A percentile compares a stretch with the other conserved stretches of the same genome.
These are phyloP conservation scores for Pseudorhiza aurosa DNA, from an alignment of 30 jellyfish, hydroid and myxozoan genomes.

Conservation along the genomic window DNA sequence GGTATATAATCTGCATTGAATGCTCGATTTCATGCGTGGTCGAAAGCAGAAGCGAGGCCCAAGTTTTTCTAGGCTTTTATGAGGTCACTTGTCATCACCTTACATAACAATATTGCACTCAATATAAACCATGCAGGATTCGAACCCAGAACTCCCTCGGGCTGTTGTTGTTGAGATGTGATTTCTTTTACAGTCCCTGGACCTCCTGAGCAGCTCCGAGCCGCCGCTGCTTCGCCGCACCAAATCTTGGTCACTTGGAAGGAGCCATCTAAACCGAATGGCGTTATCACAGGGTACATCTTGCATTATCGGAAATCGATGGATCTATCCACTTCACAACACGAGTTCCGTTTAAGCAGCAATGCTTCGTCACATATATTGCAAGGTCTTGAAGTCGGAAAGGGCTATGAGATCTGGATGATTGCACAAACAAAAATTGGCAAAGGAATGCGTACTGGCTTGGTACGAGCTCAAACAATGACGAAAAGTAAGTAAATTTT, in stretches of 20 bases:
- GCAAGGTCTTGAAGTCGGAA: constrained; percentile 80
- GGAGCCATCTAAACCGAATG: constrained; percentile 83
- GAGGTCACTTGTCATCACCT: too few relatives aligned
- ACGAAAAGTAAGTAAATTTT: constrained; percentile 45
- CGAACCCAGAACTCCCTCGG: too few relatives aligned
- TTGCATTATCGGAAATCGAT: constrained; percentile 72
- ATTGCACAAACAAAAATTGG: constrained; percentile 84
- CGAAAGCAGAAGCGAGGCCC: too few relatives aligned
- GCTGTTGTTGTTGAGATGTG: too few relatives aligned
- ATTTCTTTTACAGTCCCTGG: constrained; percentile 76
- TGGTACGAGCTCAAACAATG: constrained; percentile 67
- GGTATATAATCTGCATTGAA: too few relatives aligned
- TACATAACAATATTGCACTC: too few relatives aligned
- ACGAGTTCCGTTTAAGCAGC: constrained; percentile 41
- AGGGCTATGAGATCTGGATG: constrained; percentile 85
- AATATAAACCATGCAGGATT: too few relatives aligned
- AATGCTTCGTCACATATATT: constrained; percentile 51
- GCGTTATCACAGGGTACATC: constrained; percentile 73
- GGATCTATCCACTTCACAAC: constrained; percentile 60
- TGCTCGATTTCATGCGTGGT: too few relatives aligned
- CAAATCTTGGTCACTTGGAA: constrained; percentile 89
- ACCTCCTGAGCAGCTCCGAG: constrained; percentile 80
- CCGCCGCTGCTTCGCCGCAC: constrained; percentile 90
- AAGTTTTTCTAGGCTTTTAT: too few relatives aligned
- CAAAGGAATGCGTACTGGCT: constrained; percentile 65